Conservation (phyloP, 2,888 invertebrate species). For the Orchesellides sinensis region DNA sequence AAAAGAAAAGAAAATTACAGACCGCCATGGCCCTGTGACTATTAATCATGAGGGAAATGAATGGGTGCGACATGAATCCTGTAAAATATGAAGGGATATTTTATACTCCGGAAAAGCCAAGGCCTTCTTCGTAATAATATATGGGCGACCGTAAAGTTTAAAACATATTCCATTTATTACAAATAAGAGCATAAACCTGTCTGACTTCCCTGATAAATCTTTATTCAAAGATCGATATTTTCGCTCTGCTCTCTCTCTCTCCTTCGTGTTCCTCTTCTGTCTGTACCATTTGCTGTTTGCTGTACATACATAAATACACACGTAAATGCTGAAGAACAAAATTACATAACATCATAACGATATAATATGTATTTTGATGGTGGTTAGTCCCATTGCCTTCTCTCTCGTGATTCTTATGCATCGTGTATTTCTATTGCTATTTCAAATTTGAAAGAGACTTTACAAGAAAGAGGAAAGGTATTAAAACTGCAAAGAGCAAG, state of each 20-base stretch:
- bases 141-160: constrained; percentile 62
- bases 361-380: constrained; percentile 14
- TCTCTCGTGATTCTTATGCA: constrained; percentile 5
- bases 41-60: constrained; percentile 63
- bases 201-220: constrained; percentile 69
- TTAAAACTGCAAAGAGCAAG: constrained; percentile 35
- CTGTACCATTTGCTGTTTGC: neutral
- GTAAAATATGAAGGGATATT: constrained; percentile 63
- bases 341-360: constrained; percentile 14
- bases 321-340: neutral
- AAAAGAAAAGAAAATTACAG: constrained; percentile 53
- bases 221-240: constrained; percentile 65
- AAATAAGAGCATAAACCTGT: constrained; percentile 72
- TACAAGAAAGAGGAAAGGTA: neutral
- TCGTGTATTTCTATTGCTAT: constrained; percentile 14
- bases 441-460: constrained; percentile 14
- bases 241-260: constrained; percentile 22
- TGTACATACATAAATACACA: neutral
- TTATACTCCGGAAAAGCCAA: constrained; percentile 33
- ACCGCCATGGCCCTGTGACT: constrained; percentile 33
- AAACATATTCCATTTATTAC: constrained; percentile 73
- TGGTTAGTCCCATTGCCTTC: constrained; percentile 1
- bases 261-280: neutral
- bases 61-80: constrained; percentile 64
- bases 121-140: constrained; percentile 40